Evolutionary conservation across 2,888 invertebrate species (phyloP).

Genomic region (Lithophane semibrunnea): DNA sequence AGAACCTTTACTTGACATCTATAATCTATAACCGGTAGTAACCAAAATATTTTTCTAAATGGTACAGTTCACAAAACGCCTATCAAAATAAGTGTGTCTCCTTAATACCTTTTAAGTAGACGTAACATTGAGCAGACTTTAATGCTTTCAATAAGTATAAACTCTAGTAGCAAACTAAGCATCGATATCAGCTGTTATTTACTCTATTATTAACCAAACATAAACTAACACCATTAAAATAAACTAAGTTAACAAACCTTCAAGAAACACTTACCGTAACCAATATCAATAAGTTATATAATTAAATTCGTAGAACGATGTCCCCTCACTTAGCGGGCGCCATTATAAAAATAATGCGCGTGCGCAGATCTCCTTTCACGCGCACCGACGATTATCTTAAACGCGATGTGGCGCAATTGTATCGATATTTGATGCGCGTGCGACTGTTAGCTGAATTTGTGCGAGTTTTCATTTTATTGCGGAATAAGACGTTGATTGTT

Average conservation of each 20-base stretch:
- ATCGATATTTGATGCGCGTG: slow-evolving; percentile 72
- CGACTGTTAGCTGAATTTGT: slow-evolving; percentile 57
- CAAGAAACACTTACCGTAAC: slow-evolving; percentile 49
- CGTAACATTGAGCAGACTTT: not conserved
- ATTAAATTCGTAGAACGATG: slow-evolving; percentile 68
- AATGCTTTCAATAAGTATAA: not conserved
- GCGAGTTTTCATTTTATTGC: slow-evolving; percentile 67
- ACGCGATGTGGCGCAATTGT: slow-evolving; percentile 73
- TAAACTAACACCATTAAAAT: slow-evolving; percentile 42
- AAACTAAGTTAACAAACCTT: slow-evolving; percentile 47
- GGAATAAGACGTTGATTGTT: not conserved
- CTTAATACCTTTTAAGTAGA: too few relatives aligned
- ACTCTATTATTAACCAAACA: slow-evolving; percentile 7
- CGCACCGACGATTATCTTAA: slow-evolving; percentile 73
- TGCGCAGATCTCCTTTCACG: slow-evolving; percentile 74
- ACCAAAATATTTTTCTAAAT: not conserved
- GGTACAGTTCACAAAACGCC: not conserved
- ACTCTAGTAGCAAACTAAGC: not conserved
- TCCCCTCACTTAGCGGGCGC: slow-evolving; percentile 66
- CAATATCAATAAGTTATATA: slow-evolving; percentile 64
- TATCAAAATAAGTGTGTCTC: too few relatives aligned
- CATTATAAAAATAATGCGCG: slow-evolving; percentile 64
- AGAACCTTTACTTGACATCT: not conserved
- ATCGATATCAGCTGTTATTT: slow-evolving; percentile 13
- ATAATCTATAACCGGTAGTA: not conserved